Conservation (phyloP, 2,797 vertebrate species). For the Halcyon chelicuti region DNA sequence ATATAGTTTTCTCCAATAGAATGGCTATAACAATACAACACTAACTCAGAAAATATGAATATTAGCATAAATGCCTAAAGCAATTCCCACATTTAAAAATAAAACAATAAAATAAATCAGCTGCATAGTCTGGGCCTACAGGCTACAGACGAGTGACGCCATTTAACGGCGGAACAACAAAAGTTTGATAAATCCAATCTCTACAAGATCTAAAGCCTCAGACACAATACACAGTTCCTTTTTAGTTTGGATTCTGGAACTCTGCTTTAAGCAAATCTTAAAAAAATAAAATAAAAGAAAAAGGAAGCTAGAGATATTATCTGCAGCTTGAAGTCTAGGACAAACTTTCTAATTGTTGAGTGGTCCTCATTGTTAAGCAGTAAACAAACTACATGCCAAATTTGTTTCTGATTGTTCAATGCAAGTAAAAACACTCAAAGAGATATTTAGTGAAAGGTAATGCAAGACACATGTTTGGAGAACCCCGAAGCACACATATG, state of each 20-base stretch:
- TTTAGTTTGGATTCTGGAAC: slow-evolving; percentile 33
- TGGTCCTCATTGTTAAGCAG: slow-evolving; percentile 49
- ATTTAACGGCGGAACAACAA: slow-evolving; percentile 59
- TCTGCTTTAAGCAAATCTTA: background rate
- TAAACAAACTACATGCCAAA: slow-evolving; percentile 56
- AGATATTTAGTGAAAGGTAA: slow-evolving; percentile 40
- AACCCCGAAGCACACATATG: background rate
- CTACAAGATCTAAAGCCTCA: slow-evolving; percentile 53
- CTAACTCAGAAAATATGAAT: slow-evolving; percentile 60
- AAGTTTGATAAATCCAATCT: slow-evolving; percentile 54
- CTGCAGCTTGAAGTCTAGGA: slow-evolving; percentile 35
- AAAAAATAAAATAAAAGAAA: slow-evolving; percentile 17
- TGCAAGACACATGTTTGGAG: slow-evolving; percentile 44
- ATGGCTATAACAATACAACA: slow-evolving; percentile 31
- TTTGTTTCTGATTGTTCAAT: slow-evolving; percentile 61
- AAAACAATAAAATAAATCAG: slow-evolving; percentile 60
- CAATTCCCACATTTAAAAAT: slow-evolving; percentile 61
- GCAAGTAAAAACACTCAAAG: slow-evolving; percentile 39
- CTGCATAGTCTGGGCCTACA: slow-evolving; percentile 33
- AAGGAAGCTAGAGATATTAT: slow-evolving; percentile 56
- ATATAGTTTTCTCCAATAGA: slow-evolving; percentile 38
- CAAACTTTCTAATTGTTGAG: slow-evolving; percentile 52
- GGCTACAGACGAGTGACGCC: slow-evolving; percentile 56
- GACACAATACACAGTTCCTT: slow-evolving; percentile 36
- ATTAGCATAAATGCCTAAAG: slow-evolving; percentile 47